These are phyloP conservation scores for Microchirus variegatus DNA, from an alignment of 2,797 vertebrate species.

Conservation along the genomic window DNA sequence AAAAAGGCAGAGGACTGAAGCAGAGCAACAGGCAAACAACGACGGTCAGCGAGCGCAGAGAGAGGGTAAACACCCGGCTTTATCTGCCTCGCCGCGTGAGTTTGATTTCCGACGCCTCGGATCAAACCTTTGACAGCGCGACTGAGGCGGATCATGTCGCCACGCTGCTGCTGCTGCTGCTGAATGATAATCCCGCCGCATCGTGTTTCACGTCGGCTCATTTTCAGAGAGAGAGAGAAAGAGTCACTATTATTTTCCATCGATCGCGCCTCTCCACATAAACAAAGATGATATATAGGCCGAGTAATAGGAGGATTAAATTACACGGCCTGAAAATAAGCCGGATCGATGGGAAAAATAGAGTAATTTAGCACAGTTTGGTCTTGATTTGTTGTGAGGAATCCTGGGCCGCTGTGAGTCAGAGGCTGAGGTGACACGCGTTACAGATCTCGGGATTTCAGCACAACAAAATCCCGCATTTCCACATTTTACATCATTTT, in stretches of 20 bases:
- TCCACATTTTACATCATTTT: constrained; percentile 68
- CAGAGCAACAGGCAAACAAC: constrained; percentile 21
- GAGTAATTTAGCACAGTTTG: constrained; percentile 68
- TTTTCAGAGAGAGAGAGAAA: constrained; percentile 44
- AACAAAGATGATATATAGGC: constrained; percentile 73
- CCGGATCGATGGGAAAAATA: constrained; percentile 52
- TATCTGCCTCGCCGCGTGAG: constrained; percentile 40
- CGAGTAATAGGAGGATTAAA: constrained; percentile 64
- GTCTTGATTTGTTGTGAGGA: constrained; percentile 61
- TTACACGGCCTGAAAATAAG: constrained; percentile 66
- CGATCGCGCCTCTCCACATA: constrained; percentile 64
- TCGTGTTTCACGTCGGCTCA: constrained; percentile 62
- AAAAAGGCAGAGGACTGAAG: constrained; percentile 19
- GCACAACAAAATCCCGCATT: no score
- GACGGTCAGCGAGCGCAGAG: background rate
- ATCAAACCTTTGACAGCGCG: constrained; percentile 50
- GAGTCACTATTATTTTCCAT: constrained; percentile 63
- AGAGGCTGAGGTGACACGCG: constrained; percentile 48
- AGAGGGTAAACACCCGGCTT: constrained; percentile 6
- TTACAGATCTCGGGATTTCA: constrained; percentile 23
- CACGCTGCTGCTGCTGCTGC: constrained; percentile 13
- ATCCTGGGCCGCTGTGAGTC: constrained; percentile 28
- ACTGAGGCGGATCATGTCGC: constrained; percentile 47
- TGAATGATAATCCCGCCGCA: constrained; percentile 61
- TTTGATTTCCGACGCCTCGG: constrained; percentile 46